phyloP scores from a whole-genome alignment of 2,888 invertebrate species.

The Seladonia tumulorum region DNA sequence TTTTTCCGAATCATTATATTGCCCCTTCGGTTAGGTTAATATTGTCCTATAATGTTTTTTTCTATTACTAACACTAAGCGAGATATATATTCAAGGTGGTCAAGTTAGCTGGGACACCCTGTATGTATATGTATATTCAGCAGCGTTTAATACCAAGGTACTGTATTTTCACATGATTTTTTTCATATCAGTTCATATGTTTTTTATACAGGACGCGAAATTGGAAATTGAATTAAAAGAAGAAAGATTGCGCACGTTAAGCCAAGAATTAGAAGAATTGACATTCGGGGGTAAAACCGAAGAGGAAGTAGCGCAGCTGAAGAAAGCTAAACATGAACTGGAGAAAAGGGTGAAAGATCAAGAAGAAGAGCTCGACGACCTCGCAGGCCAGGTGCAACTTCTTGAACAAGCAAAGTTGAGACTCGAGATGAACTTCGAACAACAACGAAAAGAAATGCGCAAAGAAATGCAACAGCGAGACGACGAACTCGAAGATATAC shows the following conservation, averaged over 20 bases:
- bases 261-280: slow-evolving; percentile 94
- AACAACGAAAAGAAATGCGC: slow-evolving; percentile 95
- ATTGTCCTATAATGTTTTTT: no score
- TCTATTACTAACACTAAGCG: no score
- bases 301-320: slow-evolving; percentile 93
- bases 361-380: slow-evolving; percentile 98
- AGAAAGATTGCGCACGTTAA: slow-evolving; percentile 92
- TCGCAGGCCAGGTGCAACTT: slow-evolving; percentile 95
- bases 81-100: no score
- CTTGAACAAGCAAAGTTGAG: slow-evolving; percentile 96
- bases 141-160: neutral
- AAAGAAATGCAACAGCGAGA: slow-evolving; percentile 96
- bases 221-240: slow-evolving; percentile 95
- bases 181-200: neutral
- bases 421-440: slow-evolving; percentile 97
- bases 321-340: slow-evolving; percentile 93
- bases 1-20: no score
- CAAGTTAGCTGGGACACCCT: no score
- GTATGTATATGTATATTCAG: no score
- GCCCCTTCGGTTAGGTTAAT: no score
- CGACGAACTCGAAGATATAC: slow-evolving; percentile 96
- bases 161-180: neutral
- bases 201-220: slow-evolving; percentile 89
- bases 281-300: slow-evolving; percentile 92
- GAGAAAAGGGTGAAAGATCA: slow-evolving; percentile 94